A percentile compares a stretch with the other conserved stretches of the same genome.
Evolutionary conservation across 2,797 vertebrate species (phyloP).

Genomic region (Chaenodraco wilsoni): DNA sequence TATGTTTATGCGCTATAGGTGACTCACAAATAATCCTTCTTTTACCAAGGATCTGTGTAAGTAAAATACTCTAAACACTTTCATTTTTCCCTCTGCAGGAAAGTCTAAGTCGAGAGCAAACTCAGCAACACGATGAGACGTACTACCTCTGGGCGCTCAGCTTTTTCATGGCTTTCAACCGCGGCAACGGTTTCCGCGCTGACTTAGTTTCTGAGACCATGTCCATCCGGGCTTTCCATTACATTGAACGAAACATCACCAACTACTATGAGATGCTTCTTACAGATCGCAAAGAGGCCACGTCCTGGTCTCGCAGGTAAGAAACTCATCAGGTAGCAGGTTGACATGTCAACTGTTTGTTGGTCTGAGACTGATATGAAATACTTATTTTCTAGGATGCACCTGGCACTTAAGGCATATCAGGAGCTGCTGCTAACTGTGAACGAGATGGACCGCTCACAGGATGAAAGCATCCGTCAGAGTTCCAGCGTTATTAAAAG

Average conservation of each 20-base stretch:
- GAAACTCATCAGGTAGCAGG: neutral
- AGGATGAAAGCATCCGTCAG: constrained; percentile 87
- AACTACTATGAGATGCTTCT: constrained; percentile 97
- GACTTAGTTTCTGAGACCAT: constrained; percentile 96
- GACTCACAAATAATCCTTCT: neutral
- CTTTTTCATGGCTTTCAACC: constrained; percentile 98
- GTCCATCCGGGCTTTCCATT: constrained; percentile 92
- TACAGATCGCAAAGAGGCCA: constrained; percentile 91
- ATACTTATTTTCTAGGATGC: constrained; percentile 86
- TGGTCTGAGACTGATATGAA: neutral
- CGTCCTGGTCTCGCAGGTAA: constrained; percentile 93
- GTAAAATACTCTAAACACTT: neutral
- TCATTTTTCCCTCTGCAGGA: constrained; percentile 81
- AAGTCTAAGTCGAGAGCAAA: constrained; percentile 89
- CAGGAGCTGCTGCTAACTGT: constrained; percentile 93
- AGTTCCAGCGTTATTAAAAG: constrained; percentile 94
- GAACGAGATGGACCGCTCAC: constrained; percentile 92
- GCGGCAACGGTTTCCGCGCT: constrained; percentile 88
- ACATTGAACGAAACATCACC: constrained; percentile 94
- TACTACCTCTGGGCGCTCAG: constrained; percentile 96
- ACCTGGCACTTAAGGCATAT: constrained; percentile 94
- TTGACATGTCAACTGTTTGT: neutral
- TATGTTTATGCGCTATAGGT: too few species aligned
- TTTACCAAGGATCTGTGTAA: neutral
- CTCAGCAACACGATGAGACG: constrained; percentile 94